phyloP scores from a whole-genome alignment of 2,797 vertebrate species.

The Epinephelus awoara region DNA sequence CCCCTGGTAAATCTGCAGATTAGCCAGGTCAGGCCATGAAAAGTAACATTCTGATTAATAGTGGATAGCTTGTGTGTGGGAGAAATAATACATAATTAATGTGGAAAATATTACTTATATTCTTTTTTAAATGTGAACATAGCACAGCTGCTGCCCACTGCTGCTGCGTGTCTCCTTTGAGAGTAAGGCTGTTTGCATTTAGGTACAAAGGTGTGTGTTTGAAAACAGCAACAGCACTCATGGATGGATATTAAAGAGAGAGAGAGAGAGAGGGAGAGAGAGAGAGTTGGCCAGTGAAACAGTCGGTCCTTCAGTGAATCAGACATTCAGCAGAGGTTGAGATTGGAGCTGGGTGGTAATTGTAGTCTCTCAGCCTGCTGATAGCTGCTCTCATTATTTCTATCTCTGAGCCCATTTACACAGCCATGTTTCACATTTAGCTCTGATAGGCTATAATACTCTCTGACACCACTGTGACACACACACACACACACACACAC shows the following conservation, averaged over 20 bases:
- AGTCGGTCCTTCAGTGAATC: background rate
- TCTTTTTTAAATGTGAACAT: too few relatives aligned
- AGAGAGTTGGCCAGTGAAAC: background rate
- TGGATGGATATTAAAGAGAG: background rate
- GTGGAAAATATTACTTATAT: too few relatives aligned
- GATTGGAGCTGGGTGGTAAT: conserved; percentile 43
- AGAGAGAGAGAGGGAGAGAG: too few relatives aligned
- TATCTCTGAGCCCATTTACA: conserved; percentile 60
- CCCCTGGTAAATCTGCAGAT: too few relatives aligned
- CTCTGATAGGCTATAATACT: conserved; percentile 55
- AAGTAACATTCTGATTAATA: too few relatives aligned
- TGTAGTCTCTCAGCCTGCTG: conserved; percentile 51
- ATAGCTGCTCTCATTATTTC: conserved; percentile 58
- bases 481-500: conserved; percentile 30
- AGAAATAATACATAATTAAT: too few relatives aligned
- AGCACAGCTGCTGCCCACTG: too few relatives aligned
- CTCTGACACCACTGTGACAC: conserved; percentile 22
- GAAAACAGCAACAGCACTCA: background rate
- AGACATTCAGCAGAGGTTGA: conserved; percentile 11
- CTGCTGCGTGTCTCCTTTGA: too few relatives aligned
- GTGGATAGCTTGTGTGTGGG: too few relatives aligned
- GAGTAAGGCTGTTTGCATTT: too few relatives aligned
- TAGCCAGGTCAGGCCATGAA: too few relatives aligned
- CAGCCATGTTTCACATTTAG: conserved; percentile 54
- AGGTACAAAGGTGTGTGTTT: background rate